These are phyloP conservation scores for Semnopithecus entellus DNA, from an alignment of 2,113 vertebrate genomes.

Conservation along the genomic window DNA sequence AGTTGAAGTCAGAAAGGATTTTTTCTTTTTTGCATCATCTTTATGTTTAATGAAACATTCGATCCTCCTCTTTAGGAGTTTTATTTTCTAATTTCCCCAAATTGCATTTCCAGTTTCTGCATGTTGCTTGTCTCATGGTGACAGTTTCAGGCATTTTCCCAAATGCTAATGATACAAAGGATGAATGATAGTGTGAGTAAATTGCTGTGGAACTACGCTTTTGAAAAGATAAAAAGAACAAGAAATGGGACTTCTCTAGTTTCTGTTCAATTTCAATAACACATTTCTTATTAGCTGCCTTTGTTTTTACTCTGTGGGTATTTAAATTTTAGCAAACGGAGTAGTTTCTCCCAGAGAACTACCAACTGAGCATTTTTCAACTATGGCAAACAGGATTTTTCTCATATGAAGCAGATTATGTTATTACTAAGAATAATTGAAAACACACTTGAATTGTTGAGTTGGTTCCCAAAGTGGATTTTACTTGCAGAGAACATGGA, in stretches of 20 bases:
- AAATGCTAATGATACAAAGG: slow-evolving; percentile 69
- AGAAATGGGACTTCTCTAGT: slow-evolving; percentile 55
- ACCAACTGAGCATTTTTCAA: slow-evolving; percentile 49
- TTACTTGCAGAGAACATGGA: slow-evolving; percentile 21
- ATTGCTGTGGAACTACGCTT: slow-evolving; percentile 33
- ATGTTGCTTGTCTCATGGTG: slow-evolving; percentile 53
- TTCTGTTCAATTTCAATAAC: slow-evolving; percentile 67
- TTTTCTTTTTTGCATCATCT: slow-evolving; percentile 50
- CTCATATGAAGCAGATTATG: slow-evolving; percentile 44
- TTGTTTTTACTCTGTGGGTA: slow-evolving; percentile 69
- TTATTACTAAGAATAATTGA: slow-evolving; percentile 18
- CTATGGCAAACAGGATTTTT: slow-evolving; percentile 48
- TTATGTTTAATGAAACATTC: slow-evolving; percentile 67
- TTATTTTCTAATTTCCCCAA: slow-evolving; percentile 70
- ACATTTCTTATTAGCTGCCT: slow-evolving; percentile 68
- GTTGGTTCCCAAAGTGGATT: slow-evolving; percentile 33
- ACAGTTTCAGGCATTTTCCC: slow-evolving; percentile 64
- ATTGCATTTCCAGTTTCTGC: slow-evolving; percentile 57
- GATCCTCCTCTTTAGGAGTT: slow-evolving; percentile 53
- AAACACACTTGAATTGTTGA: slow-evolving; percentile 42
- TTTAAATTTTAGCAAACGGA: slow-evolving; percentile 71
- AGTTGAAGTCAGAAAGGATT: slow-evolving; percentile 4
- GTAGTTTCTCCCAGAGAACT: slow-evolving; percentile 56
- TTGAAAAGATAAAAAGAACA: slow-evolving; percentile 66
- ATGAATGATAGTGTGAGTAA: slow-evolving; percentile 52